Base-by-base conservation (phyloP, 2,888 invertebrate species). In the Galeruca laticollis region DNA sequence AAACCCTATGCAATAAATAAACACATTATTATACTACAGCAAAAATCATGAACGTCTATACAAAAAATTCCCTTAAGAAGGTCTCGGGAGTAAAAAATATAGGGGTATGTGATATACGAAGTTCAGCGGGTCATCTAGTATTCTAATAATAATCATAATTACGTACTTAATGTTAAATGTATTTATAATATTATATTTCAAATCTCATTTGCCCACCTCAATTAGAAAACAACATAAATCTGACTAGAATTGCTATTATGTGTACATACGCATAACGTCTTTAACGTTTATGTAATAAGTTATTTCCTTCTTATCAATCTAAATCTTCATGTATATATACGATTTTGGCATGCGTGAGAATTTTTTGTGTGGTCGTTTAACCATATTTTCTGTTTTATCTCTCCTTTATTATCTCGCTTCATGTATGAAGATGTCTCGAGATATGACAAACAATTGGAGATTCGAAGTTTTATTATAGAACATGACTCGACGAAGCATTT, bases 291-390 rank as follows among this genome's bases (percentile, higher is more conserved):
- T 73, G 77, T 73, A 70, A 77, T 70, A 60, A 66, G 70, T 75
- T 74, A 76, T 76, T 81, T 81, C 81, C 81, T 78, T 76, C 77
- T 79, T 78, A 81, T 81, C 80, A 80, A 81, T 80, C 80, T 81
- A 70, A 73, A 77, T 70, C 73, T 66, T 70, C 68, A 57, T 57
- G 56, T n/a, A 26, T 26, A 26, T 57, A 64, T 74, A 71, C 75
- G 72, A 75, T 76, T 77, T 77, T 73, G 77, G 77, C 78, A 77
- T 77, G 78, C 78, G 77, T 78, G 77, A 77, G 78, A 78, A 73
- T 66, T 72, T 71, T 68, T 72, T 51, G 69, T 61, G 66, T 62
- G 59, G 56, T 63, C 63, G 54, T 63, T 62, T 63, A 63, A 56
- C 54, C 31, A 63, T 54, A 63, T 63, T 26, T 26, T 52, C 40